Evolutionary conservation across 2,888 invertebrate genomes (phyloP), one percentile per base, ranked within the genome.

Genomic region (Sinhomidia bicolor): DNA sequence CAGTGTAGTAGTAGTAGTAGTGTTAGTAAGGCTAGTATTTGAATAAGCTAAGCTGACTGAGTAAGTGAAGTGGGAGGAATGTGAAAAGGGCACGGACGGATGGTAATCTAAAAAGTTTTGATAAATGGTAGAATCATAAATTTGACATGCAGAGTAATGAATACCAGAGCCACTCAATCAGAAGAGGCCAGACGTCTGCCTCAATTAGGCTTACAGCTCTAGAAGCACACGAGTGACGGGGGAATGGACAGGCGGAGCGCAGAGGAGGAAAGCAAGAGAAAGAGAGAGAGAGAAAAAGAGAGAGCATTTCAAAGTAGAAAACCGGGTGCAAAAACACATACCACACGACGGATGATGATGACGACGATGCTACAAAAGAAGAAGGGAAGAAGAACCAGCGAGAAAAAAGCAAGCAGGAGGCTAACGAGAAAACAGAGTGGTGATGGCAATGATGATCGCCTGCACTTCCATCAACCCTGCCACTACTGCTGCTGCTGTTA

Each of bases 61-160:
- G n/a, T n/a, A n/a, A 29, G 10, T 54, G 32, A 78, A 81, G 82
- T 68, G 65, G 68, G 51, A 29, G 65, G 82, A 82, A 82, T 68
- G 82, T 20, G 68, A 82, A 68, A 82, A 82, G 82, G 82, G 83
- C 83, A 83, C 29, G 51, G 54, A 62, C n/a, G n/a, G n/a, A n/a
- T n/a, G n/a, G 41, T 17, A 84, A 74, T 60, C 65, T 51, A 65
- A 65, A 78, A 65, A 47, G n/a, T 20, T 85, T 85, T 86, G 86
- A 86, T 86, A 86, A 86, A 86, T 86, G 86, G 80, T 80, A 26
- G 86, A 86, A 80, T 86, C 86, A 80, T 80, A 80, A 86, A 86
- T 74, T 86, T 86, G 86, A 86, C 86, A 86, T 74, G 80, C 23
- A 80, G 74, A 80, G 68, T 86, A 86, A 86, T 86, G 86, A 86